A percentile compares a stretch with the other conserved stretches of the same genome.
phyloP scores from a whole-genome alignment of 2,888 invertebrate genomes.

The Sphinx pinastri region DNA sequence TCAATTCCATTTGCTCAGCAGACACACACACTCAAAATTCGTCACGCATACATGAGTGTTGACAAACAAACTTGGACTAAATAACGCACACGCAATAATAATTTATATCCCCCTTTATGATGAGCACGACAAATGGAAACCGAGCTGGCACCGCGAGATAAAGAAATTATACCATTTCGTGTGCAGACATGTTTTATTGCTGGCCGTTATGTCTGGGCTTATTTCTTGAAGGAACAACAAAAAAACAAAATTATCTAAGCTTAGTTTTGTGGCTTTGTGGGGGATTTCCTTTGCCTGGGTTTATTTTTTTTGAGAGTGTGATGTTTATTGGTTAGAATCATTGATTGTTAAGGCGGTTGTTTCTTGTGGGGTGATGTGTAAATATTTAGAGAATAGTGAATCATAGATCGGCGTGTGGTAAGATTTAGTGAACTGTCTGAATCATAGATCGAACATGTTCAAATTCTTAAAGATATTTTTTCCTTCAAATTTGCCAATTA shows the following conservation, averaged over 20 bases:
- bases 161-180: conserved; percentile 71
- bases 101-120: conserved; percentile 68
- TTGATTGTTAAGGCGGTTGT: neutral
- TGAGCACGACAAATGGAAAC: conserved; percentile 69
- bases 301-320: conserved; percentile 9
- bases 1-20: neutral
- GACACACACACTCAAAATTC: neutral
- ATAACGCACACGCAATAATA: conserved; percentile 57
- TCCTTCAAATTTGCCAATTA: too few relatives aligned
- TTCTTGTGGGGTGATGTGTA: neutral
- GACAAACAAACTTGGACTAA: conserved; percentile 34
- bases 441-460: too few relatives aligned
- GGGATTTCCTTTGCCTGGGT: conserved; percentile 3
- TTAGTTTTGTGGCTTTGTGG: neutral
- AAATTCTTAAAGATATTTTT: too few relatives aligned
- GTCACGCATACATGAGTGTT: conserved; percentile 22
- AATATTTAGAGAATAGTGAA: too few relatives aligned
- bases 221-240: conserved; percentile 13
- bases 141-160: conserved; percentile 69
- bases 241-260: conserved; percentile 16
- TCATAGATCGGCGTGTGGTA: too few relatives aligned
- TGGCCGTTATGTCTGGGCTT: conserved; percentile 35
- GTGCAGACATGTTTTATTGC: conserved; percentile 43
- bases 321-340: conserved; percentile 7
- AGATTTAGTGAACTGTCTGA: too few relatives aligned